Evolutionary conservation across 2,797 vertebrate genomes (phyloP), one percentile per base, ranked within the genome.

Genomic region (Alexandromys oeconomus): DNA sequence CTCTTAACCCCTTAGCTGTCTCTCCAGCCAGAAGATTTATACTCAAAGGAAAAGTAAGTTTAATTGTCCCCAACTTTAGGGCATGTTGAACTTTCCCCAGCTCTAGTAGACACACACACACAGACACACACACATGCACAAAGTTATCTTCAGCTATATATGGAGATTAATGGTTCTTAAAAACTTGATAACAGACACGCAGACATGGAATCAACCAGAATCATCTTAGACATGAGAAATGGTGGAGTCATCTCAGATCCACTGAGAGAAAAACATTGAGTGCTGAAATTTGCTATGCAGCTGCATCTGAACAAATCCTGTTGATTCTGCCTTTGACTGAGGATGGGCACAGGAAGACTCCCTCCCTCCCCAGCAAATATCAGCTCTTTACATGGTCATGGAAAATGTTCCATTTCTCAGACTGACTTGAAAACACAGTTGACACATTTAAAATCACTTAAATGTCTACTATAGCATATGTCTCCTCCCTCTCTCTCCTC

Each of bases 371-470:
- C 12, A 74, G 67, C 2, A 61, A 65, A 80, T 81, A 69, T 85
- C 14, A 79, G 7, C 17, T 81, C 11, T 90, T 57, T 57, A 57
- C 54, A 54, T 54, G 51, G 51, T 54, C 69, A 65, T 61, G 13
- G 15, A 76, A 95, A 81, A 77, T 37, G 31, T 17, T 93, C 12
- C 25, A 31, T 85, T 91, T 95, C 78, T 78, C 78, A 54, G 29
- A 17, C 46, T 65, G 2, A 69, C 76, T 87, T 80, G 84, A 59
- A 57, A 67, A 77, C 3, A 37, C 10, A 92, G 19, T 69, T 23
- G 34, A 79, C 25, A 51, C 31, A 59, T 11, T 82, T 7, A 51
- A 43, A 85, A 67, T 93, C 34, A 88, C 9, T 59, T 54, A 90
- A 92, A 65, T 61, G 87, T 77, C 89, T 80, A 65, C 15, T 51